Evolutionary conservation across 2,113 vertebrate species (phyloP).

Genomic region (Nerophis ophidion): DNA sequence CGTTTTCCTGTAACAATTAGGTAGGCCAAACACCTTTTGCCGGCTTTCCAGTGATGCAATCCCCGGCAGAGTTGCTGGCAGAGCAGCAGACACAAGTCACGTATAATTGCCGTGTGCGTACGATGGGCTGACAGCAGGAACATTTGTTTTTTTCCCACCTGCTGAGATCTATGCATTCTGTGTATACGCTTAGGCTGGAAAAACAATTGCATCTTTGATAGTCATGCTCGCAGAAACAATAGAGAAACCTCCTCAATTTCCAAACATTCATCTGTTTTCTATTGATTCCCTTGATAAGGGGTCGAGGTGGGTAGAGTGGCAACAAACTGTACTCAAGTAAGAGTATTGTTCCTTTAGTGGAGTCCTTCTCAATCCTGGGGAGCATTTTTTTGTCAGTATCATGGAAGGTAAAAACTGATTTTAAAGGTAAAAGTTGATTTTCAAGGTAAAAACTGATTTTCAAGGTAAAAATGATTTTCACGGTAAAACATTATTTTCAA

Average conservation of each 20-base stretch:
- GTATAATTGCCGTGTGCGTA: slow-evolving; percentile 10
- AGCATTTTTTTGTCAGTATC: too few species aligned
- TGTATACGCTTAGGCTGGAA: slow-evolving; percentile 1
- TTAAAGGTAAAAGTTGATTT: too few species aligned
- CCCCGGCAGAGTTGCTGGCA: slow-evolving; percentile 21
- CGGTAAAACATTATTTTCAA: too few species aligned
- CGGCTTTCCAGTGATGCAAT: slow-evolving; percentile 18
- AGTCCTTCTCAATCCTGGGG: too few species aligned
- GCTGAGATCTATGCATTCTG: slow-evolving; percentile 12
- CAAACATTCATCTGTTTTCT: too few species aligned
- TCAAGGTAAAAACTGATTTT: too few species aligned
- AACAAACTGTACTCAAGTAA: too few species aligned
- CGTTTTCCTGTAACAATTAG: slow-evolving; percentile 45
- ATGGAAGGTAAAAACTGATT: too few species aligned
- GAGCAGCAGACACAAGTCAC: slow-evolving; percentile 20
- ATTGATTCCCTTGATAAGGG: neutral
- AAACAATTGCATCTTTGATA: neutral
- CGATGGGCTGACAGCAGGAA: slow-evolving; percentile 24
- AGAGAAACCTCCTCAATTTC: neutral
- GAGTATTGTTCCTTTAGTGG: too few species aligned
- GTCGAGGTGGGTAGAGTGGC: too few species aligned
- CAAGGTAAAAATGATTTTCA: too few species aligned
- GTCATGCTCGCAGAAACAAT: too few species aligned
- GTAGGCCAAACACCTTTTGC: slow-evolving; percentile 27
- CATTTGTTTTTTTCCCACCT: slow-evolving; percentile 9